These are phyloP conservation scores for Ophonus ardosiacus DNA, from an alignment of 2,888 invertebrate species.

Conservation along the genomic window DNA sequence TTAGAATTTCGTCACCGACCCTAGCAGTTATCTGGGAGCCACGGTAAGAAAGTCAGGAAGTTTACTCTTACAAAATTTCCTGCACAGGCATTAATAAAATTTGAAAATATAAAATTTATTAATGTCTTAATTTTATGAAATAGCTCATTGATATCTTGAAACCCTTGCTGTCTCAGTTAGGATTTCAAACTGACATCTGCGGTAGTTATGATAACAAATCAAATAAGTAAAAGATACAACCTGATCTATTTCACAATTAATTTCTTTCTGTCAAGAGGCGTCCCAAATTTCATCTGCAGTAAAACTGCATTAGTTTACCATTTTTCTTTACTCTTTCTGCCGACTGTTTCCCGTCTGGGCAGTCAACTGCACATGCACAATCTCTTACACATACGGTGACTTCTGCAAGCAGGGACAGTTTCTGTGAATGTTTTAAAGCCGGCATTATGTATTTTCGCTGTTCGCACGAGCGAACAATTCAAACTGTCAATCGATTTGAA, in stretches of 20 bases:
- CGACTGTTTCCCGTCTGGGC: background rate
- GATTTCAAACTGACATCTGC: too few species aligned
- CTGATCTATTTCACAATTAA: background rate
- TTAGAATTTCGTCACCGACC: too few species aligned
- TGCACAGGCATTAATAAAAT: too few species aligned
- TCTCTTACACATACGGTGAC: background rate
- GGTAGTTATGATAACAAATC: too few species aligned
- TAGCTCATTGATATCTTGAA: too few species aligned
- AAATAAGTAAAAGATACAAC: too few species aligned
- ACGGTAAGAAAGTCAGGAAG: too few species aligned
- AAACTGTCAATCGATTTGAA: slow-evolving; percentile 61
- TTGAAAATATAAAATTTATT: too few species aligned
- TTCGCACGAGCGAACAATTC: slow-evolving; percentile 55
- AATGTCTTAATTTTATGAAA: too few species aligned
- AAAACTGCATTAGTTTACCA: background rate
- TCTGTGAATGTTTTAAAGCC: slow-evolving; percentile 53
- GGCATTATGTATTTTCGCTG: slow-evolving; percentile 59
- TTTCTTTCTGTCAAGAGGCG: background rate
- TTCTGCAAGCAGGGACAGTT: background rate
- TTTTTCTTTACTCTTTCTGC: background rate
- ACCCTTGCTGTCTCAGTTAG: too few species aligned
- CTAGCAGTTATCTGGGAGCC: too few species aligned
- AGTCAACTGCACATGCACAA: slow-evolving; percentile 4
- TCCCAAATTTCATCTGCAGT: background rate
- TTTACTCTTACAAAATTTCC: too few species aligned